Evolutionary conservation across 2,113 vertebrate species (phyloP).

Genomic region (Antennarius striatus): DNA sequence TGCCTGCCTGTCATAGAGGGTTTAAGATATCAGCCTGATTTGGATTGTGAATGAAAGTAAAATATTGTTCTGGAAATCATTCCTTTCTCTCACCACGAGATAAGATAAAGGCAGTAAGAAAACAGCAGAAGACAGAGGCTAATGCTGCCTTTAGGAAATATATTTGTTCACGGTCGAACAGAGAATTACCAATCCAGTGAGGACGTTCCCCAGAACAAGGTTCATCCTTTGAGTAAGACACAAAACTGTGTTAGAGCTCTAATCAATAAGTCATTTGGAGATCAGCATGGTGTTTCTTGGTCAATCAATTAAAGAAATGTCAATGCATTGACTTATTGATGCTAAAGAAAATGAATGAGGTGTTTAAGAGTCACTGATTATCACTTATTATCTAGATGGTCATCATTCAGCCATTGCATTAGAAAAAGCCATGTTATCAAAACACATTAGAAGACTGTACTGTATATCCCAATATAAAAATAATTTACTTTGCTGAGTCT

Average conservation of each 20-base stretch:
- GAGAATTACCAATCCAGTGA: constrained; percentile 60
- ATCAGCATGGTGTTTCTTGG: constrained; percentile 37
- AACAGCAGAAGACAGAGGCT: constrained; percentile 33
- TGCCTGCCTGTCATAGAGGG: too few species aligned
- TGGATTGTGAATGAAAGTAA: constrained; percentile 3
- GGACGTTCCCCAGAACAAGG: constrained; percentile 36
- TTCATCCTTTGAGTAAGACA: constrained; percentile 41
- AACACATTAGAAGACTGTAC: too few species aligned
- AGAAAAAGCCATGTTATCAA: too few species aligned
- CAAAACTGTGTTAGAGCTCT: constrained; percentile 38
- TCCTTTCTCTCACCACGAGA: constrained; percentile 20
- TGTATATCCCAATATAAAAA: too few species aligned
- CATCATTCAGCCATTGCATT: too few species aligned
- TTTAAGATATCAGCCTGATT: too few species aligned
- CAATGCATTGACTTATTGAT: constrained; percentile 49
- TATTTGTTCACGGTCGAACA: constrained; percentile 57
- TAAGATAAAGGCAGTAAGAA: constrained; percentile 33
- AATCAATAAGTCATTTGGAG: constrained; percentile 60
- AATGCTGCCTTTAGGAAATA: constrained; percentile 49
- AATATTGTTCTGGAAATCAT: constrained; percentile 33
- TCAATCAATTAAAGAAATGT: constrained; percentile 47
- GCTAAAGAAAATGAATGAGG: constrained; percentile 44
- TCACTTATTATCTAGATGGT: neutral
- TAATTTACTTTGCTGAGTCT: too few species aligned
- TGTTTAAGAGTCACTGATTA: constrained; percentile 49